These are phyloP conservation scores for Pyrrhosoma nymphula DNA, from an alignment of 2,888 invertebrate species.

Conservation along the genomic window DNA sequence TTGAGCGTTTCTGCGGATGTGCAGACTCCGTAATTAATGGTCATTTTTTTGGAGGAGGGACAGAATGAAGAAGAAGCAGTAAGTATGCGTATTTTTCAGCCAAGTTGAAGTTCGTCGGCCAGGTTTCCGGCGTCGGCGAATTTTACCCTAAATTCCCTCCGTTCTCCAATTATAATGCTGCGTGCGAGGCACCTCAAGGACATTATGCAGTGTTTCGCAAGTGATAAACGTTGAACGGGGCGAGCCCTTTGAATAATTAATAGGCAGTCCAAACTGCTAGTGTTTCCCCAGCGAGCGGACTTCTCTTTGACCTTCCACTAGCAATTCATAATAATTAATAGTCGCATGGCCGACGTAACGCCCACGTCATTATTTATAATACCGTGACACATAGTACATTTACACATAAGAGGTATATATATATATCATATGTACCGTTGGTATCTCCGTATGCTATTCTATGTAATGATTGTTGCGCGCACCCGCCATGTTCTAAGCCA, in stretches of 20 bases:
- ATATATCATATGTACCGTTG: too few relatives aligned
- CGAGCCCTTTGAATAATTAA: not conserved
- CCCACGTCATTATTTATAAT: not conserved
- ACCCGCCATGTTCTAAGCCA: too few relatives aligned
- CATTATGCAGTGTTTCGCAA: not conserved
- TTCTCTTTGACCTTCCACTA: not conserved
- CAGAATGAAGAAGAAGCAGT: not conserved
- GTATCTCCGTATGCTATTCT: too few relatives aligned
- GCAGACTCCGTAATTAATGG: not conserved
- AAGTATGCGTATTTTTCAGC: not conserved
- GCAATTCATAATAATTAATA: not conserved
- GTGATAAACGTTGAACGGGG: not conserved
- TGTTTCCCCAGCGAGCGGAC: not conserved
- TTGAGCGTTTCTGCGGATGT: not conserved
- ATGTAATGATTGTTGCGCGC: too few relatives aligned
- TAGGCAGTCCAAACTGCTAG: not conserved
- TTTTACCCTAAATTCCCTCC: not conserved
- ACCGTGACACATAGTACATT: not conserved
- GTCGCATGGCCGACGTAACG: not conserved
- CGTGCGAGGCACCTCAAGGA: not conserved
- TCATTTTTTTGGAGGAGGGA: not conserved
- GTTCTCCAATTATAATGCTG: not conserved
- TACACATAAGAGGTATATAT: too few relatives aligned
- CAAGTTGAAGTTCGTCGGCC: conserved; percentile 7
- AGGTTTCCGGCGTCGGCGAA: not conserved